phyloP scores from a whole-genome alignment of 2,888 invertebrate genomes.

The Merodon equestris region DNA sequence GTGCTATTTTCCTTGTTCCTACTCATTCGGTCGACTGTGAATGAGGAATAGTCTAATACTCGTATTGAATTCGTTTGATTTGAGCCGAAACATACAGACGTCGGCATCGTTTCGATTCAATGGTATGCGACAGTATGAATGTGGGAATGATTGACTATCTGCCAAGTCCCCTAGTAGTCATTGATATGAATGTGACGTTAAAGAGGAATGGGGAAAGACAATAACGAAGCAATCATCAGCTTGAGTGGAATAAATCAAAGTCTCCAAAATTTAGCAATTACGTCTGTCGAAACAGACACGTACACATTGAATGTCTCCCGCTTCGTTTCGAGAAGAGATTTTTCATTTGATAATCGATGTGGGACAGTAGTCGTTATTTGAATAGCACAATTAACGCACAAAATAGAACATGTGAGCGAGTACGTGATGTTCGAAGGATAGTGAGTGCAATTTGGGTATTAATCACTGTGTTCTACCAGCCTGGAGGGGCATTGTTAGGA shows the following conservation, averaged over 20 bases:
- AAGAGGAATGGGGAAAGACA: not conserved
- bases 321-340: no score
- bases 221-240: conserved; percentile 8
- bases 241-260: conserved; percentile 32
- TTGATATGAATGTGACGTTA: not conserved
- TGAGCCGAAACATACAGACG: not conserved
- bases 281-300: not conserved
- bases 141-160: conserved; percentile 12
- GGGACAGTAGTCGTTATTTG: not conserved
- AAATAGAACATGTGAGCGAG: no score
- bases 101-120: conserved; percentile 35
- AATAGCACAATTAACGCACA: not conserved
- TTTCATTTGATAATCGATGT: no score
- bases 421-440: no score
- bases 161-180: not conserved
- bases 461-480: conserved; percentile 47
- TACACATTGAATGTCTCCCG: no score
- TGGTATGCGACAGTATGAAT: not conserved
- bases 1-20: no score
- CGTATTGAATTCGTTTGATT: no score
- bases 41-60: conserved; percentile 58
- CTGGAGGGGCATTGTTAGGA: no score
- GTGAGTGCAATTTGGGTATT: not conserved
- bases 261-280: conserved; percentile 20
- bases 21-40: conserved; percentile 4